Conservation (phyloP, 2,797 vertebrate genomes). For the Synaphobranchus kaupii region DNA sequence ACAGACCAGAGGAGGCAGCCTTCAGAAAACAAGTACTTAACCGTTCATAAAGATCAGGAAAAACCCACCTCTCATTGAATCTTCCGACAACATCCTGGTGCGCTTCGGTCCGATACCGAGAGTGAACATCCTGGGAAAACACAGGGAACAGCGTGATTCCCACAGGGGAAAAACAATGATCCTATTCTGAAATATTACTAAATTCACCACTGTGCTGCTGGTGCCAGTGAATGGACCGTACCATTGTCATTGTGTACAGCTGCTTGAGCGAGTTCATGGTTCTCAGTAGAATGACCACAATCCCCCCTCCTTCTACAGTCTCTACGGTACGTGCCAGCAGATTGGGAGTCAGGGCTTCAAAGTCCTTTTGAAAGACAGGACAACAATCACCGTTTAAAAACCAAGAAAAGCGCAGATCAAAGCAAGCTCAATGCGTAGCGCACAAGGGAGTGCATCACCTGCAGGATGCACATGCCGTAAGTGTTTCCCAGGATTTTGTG, state of each 20-base stretch:
- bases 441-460: conserved; percentile 70
- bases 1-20: neutral
- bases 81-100: conserved; percentile 95
- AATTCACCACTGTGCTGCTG: neutral
- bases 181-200: neutral
- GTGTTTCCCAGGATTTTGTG: conserved; percentile 98
- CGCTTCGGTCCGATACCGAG: conserved; percentile 92
- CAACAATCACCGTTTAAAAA: no score
- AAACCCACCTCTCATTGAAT: conserved; percentile 90
- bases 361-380: conserved; percentile 75
- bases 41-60: neutral
- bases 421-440: neutral
- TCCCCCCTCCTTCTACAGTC: conserved; percentile 93
- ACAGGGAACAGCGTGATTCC: neutral
- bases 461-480: conserved; percentile 93
- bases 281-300: conserved; percentile 90
- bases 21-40: neutral
- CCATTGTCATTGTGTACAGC: conserved; percentile 97
- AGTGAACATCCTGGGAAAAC: conserved; percentile 85
- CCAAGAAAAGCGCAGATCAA: neutral
- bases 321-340: conserved; percentile 92
- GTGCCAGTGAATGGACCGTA: conserved; percentile 50
- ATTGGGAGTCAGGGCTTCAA: conserved; percentile 95
- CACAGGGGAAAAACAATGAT: neutral
- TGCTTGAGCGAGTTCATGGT: conserved; percentile 95